phyloP scores from a whole-genome alignment of 2,797 vertebrate genomes.

The Parambassis ranga region DNA sequence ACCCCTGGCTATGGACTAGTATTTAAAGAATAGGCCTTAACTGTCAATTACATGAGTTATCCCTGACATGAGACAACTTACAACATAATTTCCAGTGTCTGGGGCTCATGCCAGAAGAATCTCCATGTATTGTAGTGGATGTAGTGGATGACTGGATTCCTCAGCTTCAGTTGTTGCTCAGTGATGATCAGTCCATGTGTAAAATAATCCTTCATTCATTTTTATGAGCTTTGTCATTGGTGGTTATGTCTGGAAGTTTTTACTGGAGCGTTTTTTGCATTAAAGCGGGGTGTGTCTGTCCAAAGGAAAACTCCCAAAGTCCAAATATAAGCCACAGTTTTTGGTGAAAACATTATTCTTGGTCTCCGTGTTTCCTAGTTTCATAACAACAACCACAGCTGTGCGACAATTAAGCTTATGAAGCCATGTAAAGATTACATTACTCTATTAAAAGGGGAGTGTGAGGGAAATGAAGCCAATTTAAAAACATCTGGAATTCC shows the following conservation, averaged over 20 bases:
- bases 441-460: constrained; percentile 24
- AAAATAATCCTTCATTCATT: constrained; percentile 14
- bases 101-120: background rate
- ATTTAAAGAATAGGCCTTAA: too few relatives aligned
- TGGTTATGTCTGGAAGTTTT: constrained; percentile 72
- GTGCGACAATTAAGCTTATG: constrained; percentile 54
- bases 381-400: constrained; percentile 64
- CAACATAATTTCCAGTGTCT: constrained; percentile 25
- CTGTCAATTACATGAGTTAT: too few relatives aligned
- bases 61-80: constrained; percentile 6
- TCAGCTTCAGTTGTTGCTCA: background rate
- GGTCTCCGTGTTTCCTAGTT: constrained; percentile 55
- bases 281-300: constrained; percentile 62
- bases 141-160: background rate
- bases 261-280: constrained; percentile 57
- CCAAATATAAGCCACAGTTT: constrained; percentile 61
- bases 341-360: constrained; percentile 45
- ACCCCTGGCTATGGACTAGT: too few relatives aligned
- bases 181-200: constrained; percentile 23
- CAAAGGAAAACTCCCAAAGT: constrained; percentile 52
- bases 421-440: constrained; percentile 33
- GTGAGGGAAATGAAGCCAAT: constrained; percentile 41
- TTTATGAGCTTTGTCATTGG: constrained; percentile 47
- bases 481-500: constrained; percentile 66
- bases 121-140: background rate